Base-by-base conservation (phyloP, 2,888 invertebrate genomes). In the Octonoba sinensis region DNA sequence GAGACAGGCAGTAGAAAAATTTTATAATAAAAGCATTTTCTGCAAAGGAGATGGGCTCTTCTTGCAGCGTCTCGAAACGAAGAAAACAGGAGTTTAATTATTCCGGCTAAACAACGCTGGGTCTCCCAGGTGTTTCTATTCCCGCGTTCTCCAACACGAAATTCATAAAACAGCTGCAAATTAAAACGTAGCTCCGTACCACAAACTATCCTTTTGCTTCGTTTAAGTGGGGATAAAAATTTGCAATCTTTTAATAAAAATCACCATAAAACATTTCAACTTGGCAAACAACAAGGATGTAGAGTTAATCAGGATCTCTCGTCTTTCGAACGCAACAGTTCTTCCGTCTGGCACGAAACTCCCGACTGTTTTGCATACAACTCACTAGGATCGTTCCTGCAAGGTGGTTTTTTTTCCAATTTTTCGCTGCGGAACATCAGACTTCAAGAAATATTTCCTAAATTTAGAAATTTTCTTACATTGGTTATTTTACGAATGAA, bases 91-190 rank as follows among this genome's bases (percentile, higher is more conserved):
- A 76, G 71, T 82, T 82, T 82, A 82, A 82, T 82, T 82, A 82
- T 82, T 82, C 82, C 60, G 49, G 75, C 76, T 75, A 66, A 76
- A 76, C 76, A 70, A 65, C 65, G 62, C 60, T 27, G 20, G 22
- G 64, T 60, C n/a, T 64, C 51, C 82, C 82, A 82, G 82, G 82
- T 82, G 82, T 67, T 69, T 60, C 49, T 15, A 22, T 82, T 82
- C 82, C 76, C 82, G 72, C 76, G 66, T 67, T 75, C 47, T 67
- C 82, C 75, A 71, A 60, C 82, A 82, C 82, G 82, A 46, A 82
- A 82, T 82, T 76, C 82, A 82, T 82, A 82, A 82, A 76, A 76
- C 82, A 75, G 72, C 71, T 76, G 82, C 76, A 75, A 82, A 82
- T 82, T 82, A 82, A 82, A 82, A 82, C 72, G 72, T 71, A 62